Percentiles rank a stretch among this genome's conserved stretches.
Evolutionary conservation across 2,888 invertebrate genomes (phyloP).

Genomic region (Petrolisthes manimaculis): DNA sequence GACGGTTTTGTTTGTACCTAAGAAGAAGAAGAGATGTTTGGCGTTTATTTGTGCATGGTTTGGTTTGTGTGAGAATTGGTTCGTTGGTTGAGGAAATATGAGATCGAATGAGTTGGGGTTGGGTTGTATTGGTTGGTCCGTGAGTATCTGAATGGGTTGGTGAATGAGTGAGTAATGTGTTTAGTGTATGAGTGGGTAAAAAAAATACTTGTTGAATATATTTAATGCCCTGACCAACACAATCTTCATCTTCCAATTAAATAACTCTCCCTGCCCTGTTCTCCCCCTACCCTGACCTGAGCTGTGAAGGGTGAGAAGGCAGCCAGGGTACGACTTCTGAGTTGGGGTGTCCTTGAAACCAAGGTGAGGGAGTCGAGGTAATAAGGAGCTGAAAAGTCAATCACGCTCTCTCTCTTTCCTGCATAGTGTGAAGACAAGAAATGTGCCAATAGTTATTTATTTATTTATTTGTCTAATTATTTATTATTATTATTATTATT

Average conservation of each 20-base stretch:
- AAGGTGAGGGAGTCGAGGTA: conserved; percentile 35
- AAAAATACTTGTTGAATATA: background rate
- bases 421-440: background rate
- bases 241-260: background rate
- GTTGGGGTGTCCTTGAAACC: conserved; percentile 24
- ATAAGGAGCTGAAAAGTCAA: conserved; percentile 44
- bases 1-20: background rate
- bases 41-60: background rate
- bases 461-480: background rate
- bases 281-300: background rate
- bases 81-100: no score
- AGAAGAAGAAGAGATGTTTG: background rate
- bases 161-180: no score
- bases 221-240: background rate
- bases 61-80: background rate
- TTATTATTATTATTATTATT: background rate
- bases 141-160: no score
- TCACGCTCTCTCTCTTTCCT: conserved; percentile 23
- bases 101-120: no score
- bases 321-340: conserved; percentile 19
- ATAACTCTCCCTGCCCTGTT: background rate
- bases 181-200: no score
- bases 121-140: no score
- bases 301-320: conserved; percentile 34
- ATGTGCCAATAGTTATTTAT: background rate